phyloP scores from a whole-genome alignment of 2,797 vertebrate genomes.

The Artibeus jamaicensis region DNA sequence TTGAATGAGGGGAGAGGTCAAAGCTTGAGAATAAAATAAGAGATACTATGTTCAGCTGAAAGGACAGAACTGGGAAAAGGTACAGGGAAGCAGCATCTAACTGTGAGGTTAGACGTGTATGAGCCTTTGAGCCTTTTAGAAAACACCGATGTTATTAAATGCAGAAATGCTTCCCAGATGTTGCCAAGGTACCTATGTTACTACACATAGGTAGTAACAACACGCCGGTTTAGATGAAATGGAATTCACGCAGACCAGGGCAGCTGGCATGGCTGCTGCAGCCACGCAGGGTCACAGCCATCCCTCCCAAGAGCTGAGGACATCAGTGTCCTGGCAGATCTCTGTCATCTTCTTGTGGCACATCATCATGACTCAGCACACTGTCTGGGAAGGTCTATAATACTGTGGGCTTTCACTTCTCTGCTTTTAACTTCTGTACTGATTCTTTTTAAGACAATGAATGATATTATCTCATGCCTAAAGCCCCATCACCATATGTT shows the following conservation, averaged over 20 bases:
- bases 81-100: background rate
- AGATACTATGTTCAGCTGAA: background rate
- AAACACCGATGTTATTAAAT: background rate
- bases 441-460: background rate
- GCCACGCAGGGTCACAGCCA: accelerated
- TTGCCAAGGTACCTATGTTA: background rate
- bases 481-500: background rate
- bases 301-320: background rate
- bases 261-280: background rate
- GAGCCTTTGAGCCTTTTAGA: background rate
- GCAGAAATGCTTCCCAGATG: background rate
- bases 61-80: background rate
- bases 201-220: background rate
- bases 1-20: background rate
- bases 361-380: background rate
- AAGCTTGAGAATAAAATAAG: background rate
- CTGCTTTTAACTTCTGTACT: background rate
- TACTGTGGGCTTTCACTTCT: accelerated
- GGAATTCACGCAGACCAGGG: background rate
- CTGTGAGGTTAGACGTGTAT: background rate
- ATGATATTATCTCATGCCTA: background rate
- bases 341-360: background rate
- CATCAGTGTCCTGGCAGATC: background rate
- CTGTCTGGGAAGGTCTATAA: background rate
- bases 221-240: background rate